Percentiles rank a stretch among this genome's conserved stretches.
These are phyloP conservation scores for Setophaga kirtlandii DNA, from an alignment of 2,113 vertebrate species.

Conservation along the genomic window DNA sequence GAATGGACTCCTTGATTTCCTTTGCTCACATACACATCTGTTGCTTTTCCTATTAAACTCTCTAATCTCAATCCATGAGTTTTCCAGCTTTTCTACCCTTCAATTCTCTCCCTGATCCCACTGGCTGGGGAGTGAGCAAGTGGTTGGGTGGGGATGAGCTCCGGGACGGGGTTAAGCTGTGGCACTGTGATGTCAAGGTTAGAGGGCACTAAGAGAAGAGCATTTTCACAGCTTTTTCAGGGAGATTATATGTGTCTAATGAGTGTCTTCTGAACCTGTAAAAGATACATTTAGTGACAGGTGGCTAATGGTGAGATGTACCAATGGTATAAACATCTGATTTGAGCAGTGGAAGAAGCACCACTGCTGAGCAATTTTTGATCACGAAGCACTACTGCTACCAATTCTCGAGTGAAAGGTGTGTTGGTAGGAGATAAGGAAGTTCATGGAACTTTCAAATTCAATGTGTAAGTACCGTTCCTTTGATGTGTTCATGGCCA, in stretches of 20 bases:
- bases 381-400: not conserved
- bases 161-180: accelerated
- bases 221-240: not conserved
- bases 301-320: not conserved
- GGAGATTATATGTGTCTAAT: not conserved
- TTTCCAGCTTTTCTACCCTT: not conserved
- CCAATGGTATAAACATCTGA: not conserved
- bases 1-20: not conserved
- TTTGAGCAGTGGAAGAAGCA: not conserved
- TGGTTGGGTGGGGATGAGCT: not conserved
- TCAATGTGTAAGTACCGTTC: not conserved
- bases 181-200: not conserved
- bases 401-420: accelerated
- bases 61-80: not conserved
- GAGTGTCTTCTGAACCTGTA: not conserved
- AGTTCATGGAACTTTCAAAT: not conserved
- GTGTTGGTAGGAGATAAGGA: not conserved
- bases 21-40: not conserved
- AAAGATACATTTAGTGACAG: not conserved
- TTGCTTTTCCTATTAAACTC: not conserved
- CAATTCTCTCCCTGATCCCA: not conserved
- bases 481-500: not conserved
- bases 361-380: not conserved
- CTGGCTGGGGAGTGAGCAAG: not conserved
- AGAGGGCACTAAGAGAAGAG: not conserved